phyloP scores from a whole-genome alignment of 2,888 invertebrate genomes.

The Chironomus riparius region DNA sequence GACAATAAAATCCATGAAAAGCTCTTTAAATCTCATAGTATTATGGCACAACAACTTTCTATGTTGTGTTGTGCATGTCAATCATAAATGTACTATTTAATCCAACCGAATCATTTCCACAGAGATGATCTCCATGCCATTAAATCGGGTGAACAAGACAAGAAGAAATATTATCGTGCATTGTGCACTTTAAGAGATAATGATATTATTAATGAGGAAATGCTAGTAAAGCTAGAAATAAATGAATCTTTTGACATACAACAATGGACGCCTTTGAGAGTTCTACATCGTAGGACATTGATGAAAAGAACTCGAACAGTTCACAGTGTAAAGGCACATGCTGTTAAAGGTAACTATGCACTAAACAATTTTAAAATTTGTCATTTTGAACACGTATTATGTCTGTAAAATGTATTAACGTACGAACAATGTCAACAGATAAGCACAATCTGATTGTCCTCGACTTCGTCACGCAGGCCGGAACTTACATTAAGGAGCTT shows the following conservation, averaged over 20 bases:
- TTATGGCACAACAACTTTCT: not conserved
- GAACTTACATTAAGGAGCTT: conserved; percentile 96
- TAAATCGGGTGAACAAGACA: conserved; percentile 80
- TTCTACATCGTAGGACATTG: conserved; percentile 75
- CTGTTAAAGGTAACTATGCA: conserved; percentile 42
- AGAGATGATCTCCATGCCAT: conserved; percentile 59
- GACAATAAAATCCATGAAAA: no score
- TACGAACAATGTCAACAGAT: not conserved
- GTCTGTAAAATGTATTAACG: not conserved
- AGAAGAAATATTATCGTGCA: conserved; percentile 80
- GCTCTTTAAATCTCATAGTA: no score
- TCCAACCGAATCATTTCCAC: conserved; percentile 29
- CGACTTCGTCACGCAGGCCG: conserved; percentile 72
- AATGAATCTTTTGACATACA: conserved; percentile 47
- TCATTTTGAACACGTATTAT: not conserved
- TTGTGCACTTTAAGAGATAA: conserved; percentile 51
- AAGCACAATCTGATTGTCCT: conserved; percentile 48
- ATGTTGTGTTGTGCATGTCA: not conserved
- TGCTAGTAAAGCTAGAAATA: conserved; percentile 45
- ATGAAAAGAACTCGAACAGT: conserved; percentile 58
- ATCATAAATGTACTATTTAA: conserved; percentile 20
- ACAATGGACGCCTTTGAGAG: conserved; percentile 85
- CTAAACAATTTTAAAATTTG: not conserved
- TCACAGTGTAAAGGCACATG: conserved; percentile 52
- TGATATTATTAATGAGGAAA: conserved; percentile 44